Evolutionary conservation across 2,797 vertebrate species (phyloP), one percentile per base, ranked within the genome.

Genomic region (Girardinus metallicus): DNA sequence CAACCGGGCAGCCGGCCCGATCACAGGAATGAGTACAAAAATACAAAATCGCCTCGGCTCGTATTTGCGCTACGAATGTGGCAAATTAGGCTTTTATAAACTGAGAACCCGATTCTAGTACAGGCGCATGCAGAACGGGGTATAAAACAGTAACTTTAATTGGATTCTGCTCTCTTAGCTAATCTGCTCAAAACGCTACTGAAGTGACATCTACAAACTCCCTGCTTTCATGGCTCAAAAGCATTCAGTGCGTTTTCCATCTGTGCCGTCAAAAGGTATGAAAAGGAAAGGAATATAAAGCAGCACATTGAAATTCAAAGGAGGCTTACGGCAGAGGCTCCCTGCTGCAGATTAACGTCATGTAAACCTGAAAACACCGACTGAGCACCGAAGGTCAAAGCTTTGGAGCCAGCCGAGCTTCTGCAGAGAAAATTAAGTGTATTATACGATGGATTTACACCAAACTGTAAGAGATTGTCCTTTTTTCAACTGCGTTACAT

Each of bases 401-500:
- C 55, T 55, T 49, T 21, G n/a, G 49, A 29, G 5, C 16, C 36
- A 57, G 8, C 44, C 18, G 60, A 34, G 79, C 73, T 73, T 76
- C 6, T 74, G 31, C 49, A 10, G 15, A 23, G 49, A 23, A 51
- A 51, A 9, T 76, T 41, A 76, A 41, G 60, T 81, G 62, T 78
- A 64, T 72, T 31, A 31, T 16, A 73, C 74, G 34, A 47, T 64
- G 31, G 64, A 72, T 74, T 47, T 57, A 73, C 34, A 55, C 85
- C 43, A 77, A 81, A 78, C 81, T 23, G 43, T 31, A 79, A 55
- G 6, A 81, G 82, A 89, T 88, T 87, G 84, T 90, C 78, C 47
- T 66, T 51, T 71, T 85, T 26, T 26, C 15, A 55, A 39, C 60
- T 77, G 72, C 13, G 75, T 75, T 23, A 75, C 11, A 51, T 77